Evolutionary conservation across 1,140 invertebrate species (phyloP).

Genomic region (Proales similis): DNA sequence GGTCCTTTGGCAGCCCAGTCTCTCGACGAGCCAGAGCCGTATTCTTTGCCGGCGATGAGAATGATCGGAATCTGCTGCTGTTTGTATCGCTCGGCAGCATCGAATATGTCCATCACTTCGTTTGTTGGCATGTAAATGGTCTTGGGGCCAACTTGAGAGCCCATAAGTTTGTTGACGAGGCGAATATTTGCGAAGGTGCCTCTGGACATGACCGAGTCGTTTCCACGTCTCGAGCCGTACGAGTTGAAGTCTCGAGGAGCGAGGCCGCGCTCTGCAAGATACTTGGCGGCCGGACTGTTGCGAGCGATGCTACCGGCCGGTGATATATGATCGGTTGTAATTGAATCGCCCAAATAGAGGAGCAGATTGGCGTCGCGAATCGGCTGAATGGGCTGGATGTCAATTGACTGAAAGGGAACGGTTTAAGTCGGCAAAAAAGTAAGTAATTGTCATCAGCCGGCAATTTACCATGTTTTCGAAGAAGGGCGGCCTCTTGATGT

Average conservation of each 20-base stretch:
- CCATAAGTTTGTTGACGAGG: conserved; percentile 78
- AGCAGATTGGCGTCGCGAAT: conserved; percentile 13
- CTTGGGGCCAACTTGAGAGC: conserved; percentile 12
- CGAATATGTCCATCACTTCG: conserved; percentile 77
- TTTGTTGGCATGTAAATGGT: conserved; percentile 29
- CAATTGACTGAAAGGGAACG: background rate
- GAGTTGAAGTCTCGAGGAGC: conserved; percentile 92
- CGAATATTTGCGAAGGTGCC: conserved; percentile 98
- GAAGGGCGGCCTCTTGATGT: conserved; percentile 94
- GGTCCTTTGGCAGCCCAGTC: conserved; percentile 98
- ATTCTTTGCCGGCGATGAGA: conserved; percentile 89
- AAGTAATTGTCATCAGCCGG: conserved; percentile 38
- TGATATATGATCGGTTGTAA: conserved; percentile 96
- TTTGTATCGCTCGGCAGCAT: conserved; percentile 79
- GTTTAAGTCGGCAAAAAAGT: background rate
- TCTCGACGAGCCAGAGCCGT: conserved; percentile 86
- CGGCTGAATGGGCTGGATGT: background rate
- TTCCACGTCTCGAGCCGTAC: conserved; percentile 88
- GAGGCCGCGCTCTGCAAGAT: conserved; percentile 62
- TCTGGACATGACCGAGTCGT: conserved; percentile 89
- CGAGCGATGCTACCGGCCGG: conserved; percentile 92
- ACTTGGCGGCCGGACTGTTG: conserved; percentile 84
- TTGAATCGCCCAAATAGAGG: conserved; percentile 67
- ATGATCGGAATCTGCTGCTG: conserved; percentile 67
- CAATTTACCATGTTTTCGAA: conserved; percentile 77